Conservation (phyloP, 2,113 vertebrate species). For the Tursiops truncatus region DNA sequence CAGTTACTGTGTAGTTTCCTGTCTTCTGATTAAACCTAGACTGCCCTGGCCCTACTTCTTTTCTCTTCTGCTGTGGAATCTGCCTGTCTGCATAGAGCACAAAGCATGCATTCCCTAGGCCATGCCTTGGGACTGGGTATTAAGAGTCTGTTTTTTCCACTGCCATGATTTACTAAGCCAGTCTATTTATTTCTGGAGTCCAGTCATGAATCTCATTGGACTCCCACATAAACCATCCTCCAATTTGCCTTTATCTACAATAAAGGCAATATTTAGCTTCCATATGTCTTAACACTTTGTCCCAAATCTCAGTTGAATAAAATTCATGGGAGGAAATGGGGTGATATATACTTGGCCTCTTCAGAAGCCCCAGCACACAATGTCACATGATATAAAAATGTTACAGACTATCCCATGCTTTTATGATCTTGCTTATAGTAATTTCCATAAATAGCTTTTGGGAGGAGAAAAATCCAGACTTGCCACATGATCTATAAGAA, state of each 20-base stretch:
- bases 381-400: background rate
- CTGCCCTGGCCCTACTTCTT: background rate
- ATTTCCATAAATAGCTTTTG: background rate
- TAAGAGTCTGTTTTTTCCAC: background rate
- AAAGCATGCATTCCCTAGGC: background rate
- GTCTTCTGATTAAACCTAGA: background rate
- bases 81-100: background rate
- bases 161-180: background rate
- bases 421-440: background rate
- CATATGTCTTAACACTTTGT: background rate
- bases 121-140: background rate
- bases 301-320: background rate
- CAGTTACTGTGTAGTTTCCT: background rate
- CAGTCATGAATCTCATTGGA: background rate
- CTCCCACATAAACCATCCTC: background rate
- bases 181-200: background rate
- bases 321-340: background rate
- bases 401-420: background rate
- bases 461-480: background rate
- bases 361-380: background rate
- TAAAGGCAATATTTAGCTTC: background rate
- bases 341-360: background rate
- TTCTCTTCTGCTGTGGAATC: background rate
- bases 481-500: background rate
- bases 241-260: background rate